Conservation (phyloP, 2,797 vertebrate genomes). For the Oceanodroma leucorhoa region DNA sequence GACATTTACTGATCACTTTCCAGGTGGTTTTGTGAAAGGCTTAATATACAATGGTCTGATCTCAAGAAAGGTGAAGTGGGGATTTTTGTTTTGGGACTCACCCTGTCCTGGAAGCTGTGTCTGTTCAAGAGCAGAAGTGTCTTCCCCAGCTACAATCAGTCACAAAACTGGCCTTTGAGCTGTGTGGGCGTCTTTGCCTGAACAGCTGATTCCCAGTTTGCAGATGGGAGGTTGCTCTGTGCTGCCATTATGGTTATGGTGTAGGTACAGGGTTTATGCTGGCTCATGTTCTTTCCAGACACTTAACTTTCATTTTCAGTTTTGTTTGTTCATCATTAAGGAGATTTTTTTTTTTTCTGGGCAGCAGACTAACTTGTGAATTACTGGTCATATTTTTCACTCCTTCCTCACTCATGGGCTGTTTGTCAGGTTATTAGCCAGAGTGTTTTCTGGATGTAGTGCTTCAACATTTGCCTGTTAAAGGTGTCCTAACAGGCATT, state of each 20-base stretch:
- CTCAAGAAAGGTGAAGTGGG: background rate
- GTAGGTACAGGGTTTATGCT: background rate
- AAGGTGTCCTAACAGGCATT: background rate
- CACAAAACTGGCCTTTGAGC: background rate
- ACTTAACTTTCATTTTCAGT: background rate
- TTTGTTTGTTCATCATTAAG: background rate
- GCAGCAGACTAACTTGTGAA: background rate
- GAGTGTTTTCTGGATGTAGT: background rate
- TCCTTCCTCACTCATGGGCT: background rate
- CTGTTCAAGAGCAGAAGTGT: background rate
- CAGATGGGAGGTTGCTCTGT: background rate
- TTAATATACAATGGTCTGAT: background rate
- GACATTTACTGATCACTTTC: background rate
- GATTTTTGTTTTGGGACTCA: background rate
- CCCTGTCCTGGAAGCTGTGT: background rate
- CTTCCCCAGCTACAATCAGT: background rate
- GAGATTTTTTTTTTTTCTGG: background rate
- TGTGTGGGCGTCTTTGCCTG: background rate
- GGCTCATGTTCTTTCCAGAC: background rate
- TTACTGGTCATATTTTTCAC: accelerated
- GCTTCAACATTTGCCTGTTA: background rate
- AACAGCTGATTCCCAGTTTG: background rate
- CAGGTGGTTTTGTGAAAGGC: background rate
- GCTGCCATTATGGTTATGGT: background rate
- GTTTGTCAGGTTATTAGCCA: background rate